A percentile compares a stretch with the other conserved stretches of the same genome.
Conservation (phyloP, 2,797 vertebrate genomes). For the Myripristis murdjan region DNA sequence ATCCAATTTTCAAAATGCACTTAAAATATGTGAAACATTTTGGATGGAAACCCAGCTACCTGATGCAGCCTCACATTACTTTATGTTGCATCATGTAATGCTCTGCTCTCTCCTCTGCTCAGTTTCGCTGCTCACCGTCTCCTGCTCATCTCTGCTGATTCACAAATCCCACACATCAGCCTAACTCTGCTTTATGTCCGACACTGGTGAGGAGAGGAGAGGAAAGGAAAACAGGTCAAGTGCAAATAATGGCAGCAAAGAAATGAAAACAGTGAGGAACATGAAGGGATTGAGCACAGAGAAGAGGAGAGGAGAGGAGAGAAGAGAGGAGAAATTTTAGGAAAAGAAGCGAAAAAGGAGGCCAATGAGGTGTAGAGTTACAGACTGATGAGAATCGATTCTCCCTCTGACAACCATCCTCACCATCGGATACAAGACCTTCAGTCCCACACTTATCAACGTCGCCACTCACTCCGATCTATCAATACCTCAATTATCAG, state of each 20-base stretch:
- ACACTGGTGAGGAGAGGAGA: too few species aligned
- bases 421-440: slow-evolving; percentile 58
- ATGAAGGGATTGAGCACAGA: neutral
- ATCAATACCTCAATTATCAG: slow-evolving; percentile 77
- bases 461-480: slow-evolving; percentile 63
- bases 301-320: neutral
- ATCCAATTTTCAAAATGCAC: too few species aligned
- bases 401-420: slow-evolving; percentile 58
- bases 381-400: slow-evolving; percentile 63
- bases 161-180: slow-evolving; percentile 1
- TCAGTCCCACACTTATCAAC: slow-evolving; percentile 76
- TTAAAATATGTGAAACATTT: too few species aligned
- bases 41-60: too few species aligned
- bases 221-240: neutral
- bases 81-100: neutral
- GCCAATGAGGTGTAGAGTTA: slow-evolving; percentile 45
- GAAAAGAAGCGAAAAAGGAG: slow-evolving; percentile 23
- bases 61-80: slow-evolving; percentile 32
- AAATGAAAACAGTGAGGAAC: neutral
- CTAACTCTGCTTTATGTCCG: neutral
- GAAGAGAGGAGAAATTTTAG: slow-evolving; percentile 13
- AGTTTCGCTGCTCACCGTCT: too few species aligned
- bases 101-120: too few species aligned
- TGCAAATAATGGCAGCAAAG: neutral
- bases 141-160: slow-evolving; percentile 18